phyloP scores from a whole-genome alignment of 1,140 invertebrate species.

The Brachionus rotundiformis region DNA sequence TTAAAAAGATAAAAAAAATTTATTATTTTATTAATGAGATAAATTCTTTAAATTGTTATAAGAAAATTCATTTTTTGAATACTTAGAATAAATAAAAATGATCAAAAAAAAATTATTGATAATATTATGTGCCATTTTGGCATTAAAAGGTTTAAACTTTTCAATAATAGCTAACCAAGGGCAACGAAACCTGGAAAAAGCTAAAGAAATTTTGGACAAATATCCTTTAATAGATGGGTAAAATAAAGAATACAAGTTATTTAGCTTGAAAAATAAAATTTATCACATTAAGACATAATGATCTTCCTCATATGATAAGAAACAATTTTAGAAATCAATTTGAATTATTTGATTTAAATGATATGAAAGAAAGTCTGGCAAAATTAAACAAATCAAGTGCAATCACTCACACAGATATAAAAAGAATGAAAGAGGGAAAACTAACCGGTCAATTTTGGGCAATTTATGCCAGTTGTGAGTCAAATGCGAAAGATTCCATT shows the following conservation, averaged over 20 bases:
- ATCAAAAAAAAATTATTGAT: not conserved
- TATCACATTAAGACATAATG: constrained; percentile 36
- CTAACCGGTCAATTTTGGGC: constrained; percentile 87
- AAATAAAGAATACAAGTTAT: no score
- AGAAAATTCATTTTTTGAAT: constrained; percentile 53
- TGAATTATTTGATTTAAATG: constrained; percentile 7
- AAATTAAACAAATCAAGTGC: not conserved
- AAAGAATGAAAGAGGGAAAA: constrained; percentile 75
- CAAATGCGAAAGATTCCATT: constrained; percentile 79
- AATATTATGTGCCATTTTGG: not conserved
- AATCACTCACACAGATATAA: constrained; percentile 75
- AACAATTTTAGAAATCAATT: constrained; percentile 38
- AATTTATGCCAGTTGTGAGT: constrained; percentile 78
- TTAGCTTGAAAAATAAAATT: no score
- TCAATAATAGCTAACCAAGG: not conserved
- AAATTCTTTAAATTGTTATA: not conserved
- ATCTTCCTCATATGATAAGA: constrained; percentile 29
- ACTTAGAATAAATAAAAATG: constrained; percentile 54
- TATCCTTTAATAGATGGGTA: constrained; percentile 71
- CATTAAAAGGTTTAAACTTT: not conserved
- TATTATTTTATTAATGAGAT: no score
- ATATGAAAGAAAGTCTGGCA: constrained; percentile 28
- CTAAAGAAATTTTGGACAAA: constrained; percentile 68
- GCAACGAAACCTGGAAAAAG: constrained; percentile 62
- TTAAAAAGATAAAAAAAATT: not conserved